Evolutionary conservation across 2,888 invertebrate genomes (phyloP), one percentile per base, ranked within the genome.

Genomic region (Brachylomia viminalis): DNA sequence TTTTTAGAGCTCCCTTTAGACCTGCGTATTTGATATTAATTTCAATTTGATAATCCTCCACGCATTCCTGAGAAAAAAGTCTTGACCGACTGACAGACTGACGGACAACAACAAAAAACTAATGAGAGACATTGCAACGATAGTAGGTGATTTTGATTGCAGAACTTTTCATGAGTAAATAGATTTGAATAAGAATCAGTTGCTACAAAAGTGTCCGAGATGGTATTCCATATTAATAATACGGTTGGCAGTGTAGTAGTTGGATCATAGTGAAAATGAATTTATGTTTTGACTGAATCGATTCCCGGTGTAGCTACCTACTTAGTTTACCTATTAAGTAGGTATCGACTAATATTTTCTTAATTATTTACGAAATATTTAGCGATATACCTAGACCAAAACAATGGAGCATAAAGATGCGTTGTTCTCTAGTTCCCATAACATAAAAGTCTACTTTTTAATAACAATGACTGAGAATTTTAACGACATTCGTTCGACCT

Each of bases 361-460:
- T n/a, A 42, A 17, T n/a, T 42, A 62, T 30, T 47, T 23, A 47
- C 17, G 49, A 66, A 33, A 17, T 23, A 5, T 49, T 33, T 17
- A 23, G 30, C 33, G 33, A 17, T 47, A 49, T 47, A 20, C n/a
- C 7, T n/a, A 67, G 38, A 58, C 59, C 7, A 30, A 61, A 79
- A 82, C 82, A 81, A 77, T 82, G 42, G 54, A 42, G 3, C 45
- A 64, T 38, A 70, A 61, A 72, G 62, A 67, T 66, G 47, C 67
- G 61, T 69, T 38, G 27, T 70, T 67, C 72, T 64, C 72, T 67
- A 72, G 70, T 82, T 82, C 83, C 58, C 72, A 72, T 75, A 69
- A 75, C 70, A 77, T 61, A 68, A 69, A 72, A 45, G 23, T 74
- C 61, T 72, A 81, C 82, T 73, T 78, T 82, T 70, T 67, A 65